Conservation (phyloP, 2,888 invertebrate genomes). For the Polia nebulosa region DNA sequence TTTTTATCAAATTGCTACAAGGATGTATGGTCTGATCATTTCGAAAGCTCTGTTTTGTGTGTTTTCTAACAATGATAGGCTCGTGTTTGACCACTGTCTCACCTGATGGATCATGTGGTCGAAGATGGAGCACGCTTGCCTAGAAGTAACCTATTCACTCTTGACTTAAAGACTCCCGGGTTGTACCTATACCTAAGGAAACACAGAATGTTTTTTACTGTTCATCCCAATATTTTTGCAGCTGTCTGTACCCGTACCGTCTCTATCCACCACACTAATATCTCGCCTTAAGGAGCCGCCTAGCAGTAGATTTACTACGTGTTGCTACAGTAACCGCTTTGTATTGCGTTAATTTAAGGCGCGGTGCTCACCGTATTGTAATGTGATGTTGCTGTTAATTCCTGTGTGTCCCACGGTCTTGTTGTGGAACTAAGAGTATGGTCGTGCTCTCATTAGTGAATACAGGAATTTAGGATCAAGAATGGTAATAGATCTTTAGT, state of each 20-base stretch:
- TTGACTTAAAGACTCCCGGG: no score
- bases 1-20: no score
- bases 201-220: no score
- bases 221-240: no score
- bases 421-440: constrained; percentile 11
- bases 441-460: constrained; percentile 22
- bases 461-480: background rate
- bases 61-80: no score
- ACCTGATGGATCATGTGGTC: no score
- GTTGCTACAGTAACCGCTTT: constrained; percentile 34
- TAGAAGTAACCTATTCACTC: no score
- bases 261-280: constrained; percentile 57
- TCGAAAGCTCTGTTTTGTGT: no score
- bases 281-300: constrained; percentile 27
- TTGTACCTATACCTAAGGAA: no score
- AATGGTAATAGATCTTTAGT: background rate
- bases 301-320: constrained; percentile 48
- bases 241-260: constrained; percentile 28
- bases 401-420: constrained; percentile 40
- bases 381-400: constrained; percentile 27
- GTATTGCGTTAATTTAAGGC: constrained; percentile 50
- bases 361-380: constrained; percentile 39
- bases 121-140: no score
- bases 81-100: no score
- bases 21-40: no score